These are phyloP conservation scores for Jordanella pulchra DNA, from an alignment of 2,797 vertebrate species.

Conservation along the genomic window DNA sequence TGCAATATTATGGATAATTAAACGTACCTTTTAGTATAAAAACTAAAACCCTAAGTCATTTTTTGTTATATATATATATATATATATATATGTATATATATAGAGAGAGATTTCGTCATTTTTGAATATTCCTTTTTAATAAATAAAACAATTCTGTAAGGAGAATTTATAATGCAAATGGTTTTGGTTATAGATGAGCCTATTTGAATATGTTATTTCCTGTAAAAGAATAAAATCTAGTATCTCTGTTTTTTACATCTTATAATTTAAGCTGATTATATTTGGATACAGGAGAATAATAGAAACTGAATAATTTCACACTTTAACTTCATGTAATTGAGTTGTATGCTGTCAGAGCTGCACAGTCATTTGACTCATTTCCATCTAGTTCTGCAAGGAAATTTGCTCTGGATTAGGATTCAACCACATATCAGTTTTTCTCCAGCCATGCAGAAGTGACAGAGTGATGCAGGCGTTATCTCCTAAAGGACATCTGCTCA, in stretches of 20 bases:
- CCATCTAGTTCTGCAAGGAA: constrained; percentile 26
- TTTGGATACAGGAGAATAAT: constrained; percentile 66
- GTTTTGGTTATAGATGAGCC: not conserved
- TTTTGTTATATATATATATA: too few species aligned
- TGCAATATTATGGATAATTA: not conserved
- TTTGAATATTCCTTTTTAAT: not conserved
- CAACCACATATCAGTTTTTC: constrained; percentile 63
- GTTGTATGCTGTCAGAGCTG: constrained; percentile 44
- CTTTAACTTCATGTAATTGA: constrained; percentile 57
- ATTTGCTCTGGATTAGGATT: constrained; percentile 67
- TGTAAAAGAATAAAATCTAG: not conserved
- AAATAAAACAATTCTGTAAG: not conserved
- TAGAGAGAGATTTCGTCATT: not conserved
- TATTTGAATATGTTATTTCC: constrained; percentile 4
- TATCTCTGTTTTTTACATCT: constrained; percentile 8
- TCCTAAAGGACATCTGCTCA: constrained; percentile 83
- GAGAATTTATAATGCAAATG: not conserved
- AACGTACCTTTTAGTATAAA: not conserved
- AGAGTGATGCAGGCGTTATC: constrained; percentile 76
- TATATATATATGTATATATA: too few species aligned
- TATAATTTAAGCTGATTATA: constrained; percentile 36
- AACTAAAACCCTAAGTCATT: constrained; percentile 8
- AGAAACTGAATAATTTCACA: constrained; percentile 68
- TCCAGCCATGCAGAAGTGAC: constrained; percentile 68
- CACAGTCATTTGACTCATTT: constrained; percentile 26